Base-by-base conservation (phyloP, 2,113 vertebrate species). In the Coturnix japonica region DNA sequence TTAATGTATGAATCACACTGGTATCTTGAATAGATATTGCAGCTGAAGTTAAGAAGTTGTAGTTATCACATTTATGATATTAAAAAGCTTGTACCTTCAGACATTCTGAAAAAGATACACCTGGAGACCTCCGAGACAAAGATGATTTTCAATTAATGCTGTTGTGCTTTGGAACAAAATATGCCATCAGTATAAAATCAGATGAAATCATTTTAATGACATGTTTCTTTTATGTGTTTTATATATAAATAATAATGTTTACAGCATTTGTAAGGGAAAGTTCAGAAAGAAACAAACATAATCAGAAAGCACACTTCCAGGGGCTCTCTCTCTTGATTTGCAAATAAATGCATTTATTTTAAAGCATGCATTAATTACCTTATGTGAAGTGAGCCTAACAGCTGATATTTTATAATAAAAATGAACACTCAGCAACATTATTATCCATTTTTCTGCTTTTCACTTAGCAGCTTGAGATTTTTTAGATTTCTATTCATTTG, bases 271-370 rank as follows among this genome's bases (percentile, higher is more conserved):
- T 43, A 74, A n/a, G 18, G 51, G 39, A 61, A 90, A 88, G 60
- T 74, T 93, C 51, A 57, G 60, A 88, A 83, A 88, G 56, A 30
- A 77, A 51, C 28, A 71, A 91, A 49, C 41, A 79, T 82, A 85
- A 33, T 81, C 31, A 66, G 54, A 64, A 86, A 56, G 41, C 49
- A 39, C 5, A 6, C 70, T 89, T 89, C 30, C 41, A 85, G 43
- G 66, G 46, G 33, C 73, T 73, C 59, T 89, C 41, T 63, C 9
- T 82, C 85, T 94, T 82, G 54, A 70, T 65, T 92, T 85, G 60
- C 46, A 92, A 89, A 77, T 73, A 92, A 89, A 85, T 57, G 25
- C 49, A 60, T 80, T 61, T 89, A 44, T 93, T 96, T 94, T 83
- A 85, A 87, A 93, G 39, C 18, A 47, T 74, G n/a, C 15, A 20